phyloP scores from a whole-genome alignment of 2,888 invertebrate genomes.

The Acrobasis consociella region DNA sequence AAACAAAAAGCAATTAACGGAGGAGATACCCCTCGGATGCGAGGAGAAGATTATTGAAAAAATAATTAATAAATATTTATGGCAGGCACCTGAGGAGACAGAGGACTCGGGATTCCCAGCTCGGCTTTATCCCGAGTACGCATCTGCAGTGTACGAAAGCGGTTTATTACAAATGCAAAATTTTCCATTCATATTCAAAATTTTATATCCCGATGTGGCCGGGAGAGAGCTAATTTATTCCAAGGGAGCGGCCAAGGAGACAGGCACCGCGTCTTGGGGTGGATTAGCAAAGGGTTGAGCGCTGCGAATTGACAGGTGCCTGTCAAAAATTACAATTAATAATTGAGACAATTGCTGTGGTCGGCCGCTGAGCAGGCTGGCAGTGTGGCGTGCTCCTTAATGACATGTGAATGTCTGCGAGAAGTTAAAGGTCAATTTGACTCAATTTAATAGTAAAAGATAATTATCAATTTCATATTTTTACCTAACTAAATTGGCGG shows the following conservation, averaged over 20 bases:
- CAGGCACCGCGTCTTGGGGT: conserved; percentile 76
- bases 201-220: conserved; percentile 90
- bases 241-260: conserved; percentile 76
- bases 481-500: no score
- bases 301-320: conserved; percentile 81
- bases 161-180: conserved; percentile 93
- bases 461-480: no score
- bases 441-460: no score
- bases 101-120: conserved; percentile 56
- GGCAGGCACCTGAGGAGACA: conserved; percentile 79
- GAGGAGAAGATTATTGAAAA: conserved; percentile 81
- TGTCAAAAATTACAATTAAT: conserved; percentile 83
- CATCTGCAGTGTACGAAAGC: conserved; percentile 81
- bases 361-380: conserved; percentile 28
- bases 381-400: conserved; percentile 1
- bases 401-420: neutral
- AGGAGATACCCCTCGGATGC: conserved; percentile 78
- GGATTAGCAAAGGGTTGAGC: conserved; percentile 79
- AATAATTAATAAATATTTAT: conserved; percentile 84
- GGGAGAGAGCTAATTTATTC: conserved; percentile 90
- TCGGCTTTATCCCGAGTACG: conserved; percentile 73
- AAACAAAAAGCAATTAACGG: conserved; percentile 83
- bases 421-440: no score
- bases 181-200: conserved; percentile 95
- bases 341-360: conserved; percentile 72